These are phyloP conservation scores for Tigriopus californicus DNA, from an alignment of 2,888 invertebrate genomes.

Conservation along the genomic window DNA sequence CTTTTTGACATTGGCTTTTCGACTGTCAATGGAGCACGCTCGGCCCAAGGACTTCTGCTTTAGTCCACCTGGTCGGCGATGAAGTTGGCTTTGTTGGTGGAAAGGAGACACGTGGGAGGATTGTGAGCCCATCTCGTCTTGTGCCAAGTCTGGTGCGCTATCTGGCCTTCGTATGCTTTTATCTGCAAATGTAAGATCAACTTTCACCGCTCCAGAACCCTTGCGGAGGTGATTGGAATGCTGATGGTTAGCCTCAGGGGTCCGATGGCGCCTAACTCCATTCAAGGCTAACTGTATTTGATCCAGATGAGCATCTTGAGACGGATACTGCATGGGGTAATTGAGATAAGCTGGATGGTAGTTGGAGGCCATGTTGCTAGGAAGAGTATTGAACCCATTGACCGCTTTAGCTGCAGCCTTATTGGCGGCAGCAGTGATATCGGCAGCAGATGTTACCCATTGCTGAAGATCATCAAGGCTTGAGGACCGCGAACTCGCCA, in stretches of 20 bases:
- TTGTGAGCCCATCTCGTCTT: background rate
- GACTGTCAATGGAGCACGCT: no score
- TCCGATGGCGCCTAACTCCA: no score
- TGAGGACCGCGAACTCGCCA: background rate
- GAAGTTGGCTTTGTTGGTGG: no score
- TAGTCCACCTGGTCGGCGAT: no score
- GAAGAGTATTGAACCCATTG: background rate
- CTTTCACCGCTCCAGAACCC: constrained; percentile 1
- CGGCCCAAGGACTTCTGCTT: no score
- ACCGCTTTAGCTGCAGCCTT: no score
- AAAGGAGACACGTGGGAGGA: no score
- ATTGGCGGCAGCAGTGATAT: background rate
- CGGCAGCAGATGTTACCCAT: constrained; percentile 1
- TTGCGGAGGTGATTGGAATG: background rate
- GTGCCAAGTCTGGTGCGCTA: background rate
- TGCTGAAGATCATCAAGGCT: constrained; percentile 11
- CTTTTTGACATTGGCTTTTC: no score
- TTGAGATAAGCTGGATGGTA: background rate
- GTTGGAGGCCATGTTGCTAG: background rate
- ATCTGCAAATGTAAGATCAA: constrained; percentile 4
- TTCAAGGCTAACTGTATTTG: background rate
- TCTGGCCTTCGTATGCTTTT: constrained; percentile 8
- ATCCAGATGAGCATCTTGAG: background rate
- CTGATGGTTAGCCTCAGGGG: no score
- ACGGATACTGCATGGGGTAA: background rate